These are phyloP conservation scores for Deilephila porcellus DNA, from an alignment of 2,888 invertebrate genomes.

Conservation along the genomic window DNA sequence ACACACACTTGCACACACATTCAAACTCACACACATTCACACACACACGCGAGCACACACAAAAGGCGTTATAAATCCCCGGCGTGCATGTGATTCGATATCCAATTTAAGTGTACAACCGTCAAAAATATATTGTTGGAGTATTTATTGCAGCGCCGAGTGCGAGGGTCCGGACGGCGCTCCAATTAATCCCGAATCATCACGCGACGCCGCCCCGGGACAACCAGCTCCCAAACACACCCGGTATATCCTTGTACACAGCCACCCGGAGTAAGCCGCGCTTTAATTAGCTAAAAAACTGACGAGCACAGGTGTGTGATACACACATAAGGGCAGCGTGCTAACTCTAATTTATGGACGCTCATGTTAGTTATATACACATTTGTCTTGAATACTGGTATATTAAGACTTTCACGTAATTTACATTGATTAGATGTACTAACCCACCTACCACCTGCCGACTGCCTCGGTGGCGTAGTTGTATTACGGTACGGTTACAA, in stretches of 20 bases:
- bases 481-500: too few species aligned
- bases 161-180: constrained; percentile 5
- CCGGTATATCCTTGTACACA: neutral
- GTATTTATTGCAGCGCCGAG: constrained; percentile 4
- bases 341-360: too few species aligned
- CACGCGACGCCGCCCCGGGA: neutral
- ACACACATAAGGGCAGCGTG: neutral
- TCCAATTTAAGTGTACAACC: constrained; percentile 1
- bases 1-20: neutral
- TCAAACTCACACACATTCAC: neutral
- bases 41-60: neutral
- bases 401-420: too few species aligned
- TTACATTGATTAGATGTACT: too few species aligned
- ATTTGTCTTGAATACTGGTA: too few species aligned
- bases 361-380: too few species aligned
- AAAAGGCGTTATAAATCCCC: neutral
- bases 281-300: neutral
- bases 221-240: neutral
- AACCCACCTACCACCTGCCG: too few species aligned
- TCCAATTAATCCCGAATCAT: constrained; percentile 2
- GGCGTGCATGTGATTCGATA: neutral
- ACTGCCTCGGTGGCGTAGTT: too few species aligned
- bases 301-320: neutral
- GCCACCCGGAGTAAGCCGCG: neutral
- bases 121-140: constrained; percentile 23